Base-by-base conservation (phyloP, 1,140 invertebrate species). In the Dreissena polymorpha region DNA sequence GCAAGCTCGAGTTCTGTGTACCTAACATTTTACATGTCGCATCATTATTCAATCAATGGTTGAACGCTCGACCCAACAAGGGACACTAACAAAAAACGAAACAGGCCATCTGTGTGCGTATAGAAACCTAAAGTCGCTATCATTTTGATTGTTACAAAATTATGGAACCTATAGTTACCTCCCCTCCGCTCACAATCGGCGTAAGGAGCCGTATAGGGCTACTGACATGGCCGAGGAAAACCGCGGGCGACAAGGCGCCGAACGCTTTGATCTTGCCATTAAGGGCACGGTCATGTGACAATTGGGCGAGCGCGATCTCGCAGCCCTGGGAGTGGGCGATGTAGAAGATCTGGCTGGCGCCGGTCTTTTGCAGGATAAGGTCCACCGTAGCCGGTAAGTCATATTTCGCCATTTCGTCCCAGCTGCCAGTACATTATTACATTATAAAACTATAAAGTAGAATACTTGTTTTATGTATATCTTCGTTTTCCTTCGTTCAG, bases 331-430 rank as follows among this genome's bases (percentile, higher is more conserved):
- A 95, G 89, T 96, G 95, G 0, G 95, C 96, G 8, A 96, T 89
- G 88, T 96, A 97, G 85, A 94, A 94, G 10, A 97, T 77, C 64
- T 95, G 92, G 18, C 92, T 85, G 67, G 94, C 91, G 2, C 91
- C 90, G 0, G 95, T 95, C 0, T 79, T 84, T 57, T 95, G 93
- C 39, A 96, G 86, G 8, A 95, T 93, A 74, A 94, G 94, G 86
- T 96, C 94, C 21, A 97, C 94, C 86, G 95, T 94, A 0, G 95
- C 94, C 27, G 96, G 95, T 25, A 96, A 83, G 89, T 97, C 96
- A 86, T 95, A 94, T 57, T 94, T 91, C 50, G 95, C 96, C 93
- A 97, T 96, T 92, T 97, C 96, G 85, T 97, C 95, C 91, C 95
- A 97, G 65, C 95, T 95, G 86, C 88, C 93, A 90, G 39, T 39